Percentiles rank a stretch among this genome's conserved stretches.
Evolutionary conservation across 2,888 invertebrate species (phyloP).

Genomic region (Lepidochrysops patricia): DNA sequence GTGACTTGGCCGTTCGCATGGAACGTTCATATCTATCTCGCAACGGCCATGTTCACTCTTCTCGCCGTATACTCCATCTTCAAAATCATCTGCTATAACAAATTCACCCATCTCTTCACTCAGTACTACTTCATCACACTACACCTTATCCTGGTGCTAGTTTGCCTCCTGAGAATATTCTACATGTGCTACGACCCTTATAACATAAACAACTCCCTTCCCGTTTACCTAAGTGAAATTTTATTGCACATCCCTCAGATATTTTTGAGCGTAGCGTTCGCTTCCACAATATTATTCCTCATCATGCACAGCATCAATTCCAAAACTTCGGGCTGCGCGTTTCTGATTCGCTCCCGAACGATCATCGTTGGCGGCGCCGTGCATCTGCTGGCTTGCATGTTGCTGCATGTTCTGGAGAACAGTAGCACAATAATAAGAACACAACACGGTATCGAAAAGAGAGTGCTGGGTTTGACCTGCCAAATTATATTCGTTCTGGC

Average conservation of each 20-base stretch:
- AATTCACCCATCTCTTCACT: constrained; percentile 88
- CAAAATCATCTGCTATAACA: constrained; percentile 89
- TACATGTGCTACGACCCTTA: constrained; percentile 95
- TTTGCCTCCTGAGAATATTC: constrained; percentile 87
- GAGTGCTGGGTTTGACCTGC: constrained; percentile 83
- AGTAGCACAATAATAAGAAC: constrained; percentile 64
- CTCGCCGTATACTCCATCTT: constrained; percentile 89
- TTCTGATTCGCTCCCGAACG: constrained; percentile 84
- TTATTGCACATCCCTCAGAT: constrained; percentile 90
- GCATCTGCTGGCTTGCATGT: constrained; percentile 86
- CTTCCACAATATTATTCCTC: constrained; percentile 88
- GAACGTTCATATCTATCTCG: constrained; percentile 93
- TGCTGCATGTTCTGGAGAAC: constrained; percentile 85
- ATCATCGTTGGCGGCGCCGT: constrained; percentile 85
- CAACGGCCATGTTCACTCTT: constrained; percentile 88
- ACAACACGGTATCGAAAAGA: constrained; percentile 64
- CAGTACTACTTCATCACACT: constrained; percentile 91
- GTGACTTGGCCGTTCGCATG: constrained; percentile 89
- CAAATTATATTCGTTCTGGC: constrained; percentile 90
- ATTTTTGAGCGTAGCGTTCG: constrained; percentile 91
- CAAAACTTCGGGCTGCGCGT: constrained; percentile 80
- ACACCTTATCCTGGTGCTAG: constrained; percentile 86
- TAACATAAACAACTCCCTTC: constrained; percentile 87
- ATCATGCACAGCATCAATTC: constrained; percentile 85
- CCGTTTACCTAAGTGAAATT: constrained; percentile 85